A percentile compares a stretch with the other conserved stretches of the same genome.
These are phyloP conservation scores for Halictus rubicundus DNA, from an alignment of 1,140 invertebrate species.

Conservation along the genomic window DNA sequence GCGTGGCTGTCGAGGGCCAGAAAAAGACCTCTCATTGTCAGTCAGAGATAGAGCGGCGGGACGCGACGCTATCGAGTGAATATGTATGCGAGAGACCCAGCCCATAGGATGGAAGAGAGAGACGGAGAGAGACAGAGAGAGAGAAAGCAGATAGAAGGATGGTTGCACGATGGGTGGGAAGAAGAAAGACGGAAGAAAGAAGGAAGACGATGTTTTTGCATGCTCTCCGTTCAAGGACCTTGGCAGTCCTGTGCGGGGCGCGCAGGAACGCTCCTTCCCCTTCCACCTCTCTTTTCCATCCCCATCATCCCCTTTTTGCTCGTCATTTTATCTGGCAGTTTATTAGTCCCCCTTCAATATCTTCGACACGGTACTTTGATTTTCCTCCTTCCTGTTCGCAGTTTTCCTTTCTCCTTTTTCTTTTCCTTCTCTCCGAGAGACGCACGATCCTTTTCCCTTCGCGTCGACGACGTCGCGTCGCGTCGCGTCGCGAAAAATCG, in stretches of 20 bases:
- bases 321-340: conserved; percentile 9
- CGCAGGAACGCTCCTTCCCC: conserved; percentile 1
- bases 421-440: background rate
- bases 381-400: too few relatives aligned
- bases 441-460: background rate
- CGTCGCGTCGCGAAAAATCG: too few relatives aligned
- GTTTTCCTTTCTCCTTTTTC: conserved; percentile 29
- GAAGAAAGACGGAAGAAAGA: background rate
- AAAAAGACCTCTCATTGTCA: background rate
- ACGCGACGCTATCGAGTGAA: conserved; percentile 29
- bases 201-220: conserved; percentile 20
- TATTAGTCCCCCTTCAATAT: background rate
- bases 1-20: conserved; percentile 14
- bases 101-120: background rate
- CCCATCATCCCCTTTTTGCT: conserved; percentile 14
- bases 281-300: conserved; percentile 23
- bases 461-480: conserved; percentile 2
- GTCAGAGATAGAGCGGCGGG: conserved; percentile 8
- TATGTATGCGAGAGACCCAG: background rate
- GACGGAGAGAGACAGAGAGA: background rate
- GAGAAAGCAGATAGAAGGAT: background rate
- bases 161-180: background rate
- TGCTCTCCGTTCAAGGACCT: background rate
- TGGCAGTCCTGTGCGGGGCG: too few relatives aligned
- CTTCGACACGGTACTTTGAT: too few relatives aligned